Evolutionary conservation across 2,113 vertebrate genomes (phyloP).

Genomic region (Sinocyclocheilus maitianheensis): DNA sequence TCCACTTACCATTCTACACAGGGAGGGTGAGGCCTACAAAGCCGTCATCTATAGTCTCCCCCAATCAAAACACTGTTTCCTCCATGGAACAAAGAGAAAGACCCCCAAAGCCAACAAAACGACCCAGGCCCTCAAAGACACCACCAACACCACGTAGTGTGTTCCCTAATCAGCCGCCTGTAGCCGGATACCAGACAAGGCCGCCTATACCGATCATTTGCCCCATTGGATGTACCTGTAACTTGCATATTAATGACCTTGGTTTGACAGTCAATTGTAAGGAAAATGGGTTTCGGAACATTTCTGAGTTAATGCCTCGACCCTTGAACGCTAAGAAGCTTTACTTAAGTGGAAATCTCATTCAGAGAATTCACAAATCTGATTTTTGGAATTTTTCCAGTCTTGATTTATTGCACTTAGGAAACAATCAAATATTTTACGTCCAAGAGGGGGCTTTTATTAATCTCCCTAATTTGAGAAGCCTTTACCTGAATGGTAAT

Average conservation of each 20-base stretch:
- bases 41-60: constrained; percentile 93
- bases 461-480: constrained; percentile 91
- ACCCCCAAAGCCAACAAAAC: constrained; percentile 87
- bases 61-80: constrained; percentile 92
- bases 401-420: constrained; percentile 93
- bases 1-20: constrained; percentile 81
- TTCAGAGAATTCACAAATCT: constrained; percentile 93
- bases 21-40: constrained; percentile 89
- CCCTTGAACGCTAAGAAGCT: constrained; percentile 95
- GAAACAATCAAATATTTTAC: constrained; percentile 96
- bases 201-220: constrained; percentile 97
- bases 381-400: constrained; percentile 99
- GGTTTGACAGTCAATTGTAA: constrained; percentile 97
- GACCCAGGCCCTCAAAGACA: constrained; percentile 83
- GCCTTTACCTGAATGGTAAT: constrained; percentile 93
- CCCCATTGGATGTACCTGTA: constrained; percentile 92
- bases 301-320: constrained; percentile 93
- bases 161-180: constrained; percentile 88
- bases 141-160: constrained; percentile 87
- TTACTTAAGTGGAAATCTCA: constrained; percentile 93
- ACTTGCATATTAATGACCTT: constrained; percentile 94
- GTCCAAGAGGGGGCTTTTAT: constrained; percentile 96
- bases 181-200: constrained; percentile 94
- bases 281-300: constrained; percentile 88
- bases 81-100: constrained; percentile 92